A percentile compares a stretch with the other conserved stretches of the same genome.
Conservation (phyloP, 2,888 invertebrate species). For the Axea sp. region DNA sequence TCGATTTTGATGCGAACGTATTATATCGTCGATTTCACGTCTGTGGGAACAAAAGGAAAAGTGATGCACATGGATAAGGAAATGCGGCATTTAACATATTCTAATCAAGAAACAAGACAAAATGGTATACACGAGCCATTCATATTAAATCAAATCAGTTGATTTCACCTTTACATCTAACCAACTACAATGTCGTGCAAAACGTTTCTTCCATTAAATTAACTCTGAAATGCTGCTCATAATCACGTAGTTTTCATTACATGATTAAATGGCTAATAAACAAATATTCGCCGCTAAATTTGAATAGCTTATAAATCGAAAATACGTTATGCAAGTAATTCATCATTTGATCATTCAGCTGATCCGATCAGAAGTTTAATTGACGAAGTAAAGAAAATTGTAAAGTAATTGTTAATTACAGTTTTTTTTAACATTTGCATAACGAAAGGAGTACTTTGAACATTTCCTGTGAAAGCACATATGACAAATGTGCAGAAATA, state of each 20-base stretch:
- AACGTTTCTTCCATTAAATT: slow-evolving; percentile 8
- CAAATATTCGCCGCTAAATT: too few species aligned
- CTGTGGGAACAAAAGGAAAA: slow-evolving; percentile 57
- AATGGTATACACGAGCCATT: slow-evolving; percentile 23
- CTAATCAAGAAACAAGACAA: slow-evolving; percentile 47
- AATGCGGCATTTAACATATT: slow-evolving; percentile 36
- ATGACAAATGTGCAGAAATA: slow-evolving; percentile 40
- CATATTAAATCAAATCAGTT: slow-evolving; percentile 38
- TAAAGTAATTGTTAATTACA: background rate
- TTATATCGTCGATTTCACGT: slow-evolving; percentile 47
- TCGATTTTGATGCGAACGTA: slow-evolving; percentile 41
- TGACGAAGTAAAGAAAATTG: background rate
- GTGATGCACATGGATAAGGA: slow-evolving; percentile 50
- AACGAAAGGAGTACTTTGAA: background rate
- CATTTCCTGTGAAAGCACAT: slow-evolving; percentile 37
- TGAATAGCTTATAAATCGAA: too few species aligned
- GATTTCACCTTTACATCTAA: slow-evolving; percentile 48
- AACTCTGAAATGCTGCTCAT: background rate
- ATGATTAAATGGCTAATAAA: too few species aligned
- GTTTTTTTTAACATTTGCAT: slow-evolving; percentile 3
- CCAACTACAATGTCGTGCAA: slow-evolving; percentile 34
- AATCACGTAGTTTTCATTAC: background rate
- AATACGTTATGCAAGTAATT: too few species aligned
- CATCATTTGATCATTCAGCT: too few species aligned
- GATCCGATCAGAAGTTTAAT: too few species aligned